Percentiles rank a stretch among this genome's conserved stretches.
These are phyloP conservation scores for Anthopleura sola DNA, from an alignment of 64 coral and sea anemone genomes.

Conservation along the genomic window DNA sequence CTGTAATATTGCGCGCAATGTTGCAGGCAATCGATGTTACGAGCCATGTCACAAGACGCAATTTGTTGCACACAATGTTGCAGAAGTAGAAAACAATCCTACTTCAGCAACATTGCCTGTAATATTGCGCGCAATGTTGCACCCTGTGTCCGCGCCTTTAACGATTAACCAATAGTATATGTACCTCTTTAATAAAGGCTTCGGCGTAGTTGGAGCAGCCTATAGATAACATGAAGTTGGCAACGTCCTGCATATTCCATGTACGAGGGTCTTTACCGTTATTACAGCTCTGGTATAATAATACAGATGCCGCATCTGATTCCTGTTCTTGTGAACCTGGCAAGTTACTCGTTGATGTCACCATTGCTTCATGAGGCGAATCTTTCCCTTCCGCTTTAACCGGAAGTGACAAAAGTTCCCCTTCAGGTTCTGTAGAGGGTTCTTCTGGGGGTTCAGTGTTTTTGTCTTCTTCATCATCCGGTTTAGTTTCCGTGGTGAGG, in stretches of 20 bases:
- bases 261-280: conserved; percentile 79
- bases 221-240: conserved; percentile 85
- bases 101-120: too few species aligned
- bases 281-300: conserved; percentile 88
- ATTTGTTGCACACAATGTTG: too few species aligned
- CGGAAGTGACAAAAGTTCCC: conserved; percentile 38
- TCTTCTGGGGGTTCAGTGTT: conserved; percentile 17
- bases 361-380: conserved; percentile 82
- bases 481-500: neutral
- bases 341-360: conserved; percentile 87
- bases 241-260: conserved; percentile 93
- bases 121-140: too few species aligned
- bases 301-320: conserved; percentile 83
- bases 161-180: too few species aligned
- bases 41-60: too few species aligned
- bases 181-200: conserved; percentile 88
- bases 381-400: conserved; percentile 45
- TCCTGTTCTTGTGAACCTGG: conserved; percentile 70
- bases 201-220: conserved; percentile 94
- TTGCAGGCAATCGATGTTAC: too few species aligned
- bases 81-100: too few species aligned
- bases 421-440: neutral
- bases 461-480: conserved; percentile 29
- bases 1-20: too few species aligned
- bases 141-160: too few species aligned